phyloP scores from a whole-genome alignment of 2,888 invertebrate genomes.

The Dicyrtoma fusca region DNA sequence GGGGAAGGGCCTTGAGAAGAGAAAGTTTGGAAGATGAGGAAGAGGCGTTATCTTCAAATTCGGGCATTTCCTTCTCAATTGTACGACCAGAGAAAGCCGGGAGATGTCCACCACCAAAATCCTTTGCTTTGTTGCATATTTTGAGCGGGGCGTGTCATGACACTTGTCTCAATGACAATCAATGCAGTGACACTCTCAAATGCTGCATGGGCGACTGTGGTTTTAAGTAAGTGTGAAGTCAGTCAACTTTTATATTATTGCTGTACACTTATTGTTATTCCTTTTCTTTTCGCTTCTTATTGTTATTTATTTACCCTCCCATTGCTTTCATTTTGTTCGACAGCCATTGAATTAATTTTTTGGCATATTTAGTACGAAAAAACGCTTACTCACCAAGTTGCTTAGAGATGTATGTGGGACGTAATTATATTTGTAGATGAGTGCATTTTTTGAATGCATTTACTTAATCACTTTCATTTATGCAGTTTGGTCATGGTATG shows the following conservation, averaged over 20 bases:
- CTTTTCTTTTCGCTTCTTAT: slow-evolving; percentile 8
- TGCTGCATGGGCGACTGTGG: slow-evolving; percentile 57
- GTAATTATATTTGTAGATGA: not conserved
- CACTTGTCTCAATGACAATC: slow-evolving; percentile 55
- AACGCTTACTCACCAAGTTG: not conserved
- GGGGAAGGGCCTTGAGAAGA: slow-evolving; percentile 20
- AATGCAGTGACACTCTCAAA: slow-evolving; percentile 54
- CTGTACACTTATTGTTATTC: too few relatives aligned
- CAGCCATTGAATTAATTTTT: not conserved
- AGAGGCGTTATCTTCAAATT: slow-evolving; percentile 34
- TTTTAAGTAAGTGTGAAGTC: slow-evolving; percentile 45
- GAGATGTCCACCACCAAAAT: slow-evolving; percentile 54
- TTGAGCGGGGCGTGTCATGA: slow-evolving; percentile 55
- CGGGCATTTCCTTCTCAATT: slow-evolving; percentile 49
- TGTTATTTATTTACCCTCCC: slow-evolving; percentile 3
- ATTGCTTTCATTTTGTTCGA: not conserved
- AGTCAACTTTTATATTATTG: too few relatives aligned
- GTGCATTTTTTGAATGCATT: slow-evolving; percentile 4
- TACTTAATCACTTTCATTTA: not conserved
- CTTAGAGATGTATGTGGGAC: too few relatives aligned
- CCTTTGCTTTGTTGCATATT: slow-evolving; percentile 53
- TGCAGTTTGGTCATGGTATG: not conserved
- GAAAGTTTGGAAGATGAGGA: slow-evolving; percentile 34
- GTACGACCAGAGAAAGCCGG: slow-evolving; percentile 53
- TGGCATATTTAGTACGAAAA: too few relatives aligned